Conservation (phyloP, 2,888 invertebrate genomes). For the Acanthosoma haemorrhoidale region DNA sequence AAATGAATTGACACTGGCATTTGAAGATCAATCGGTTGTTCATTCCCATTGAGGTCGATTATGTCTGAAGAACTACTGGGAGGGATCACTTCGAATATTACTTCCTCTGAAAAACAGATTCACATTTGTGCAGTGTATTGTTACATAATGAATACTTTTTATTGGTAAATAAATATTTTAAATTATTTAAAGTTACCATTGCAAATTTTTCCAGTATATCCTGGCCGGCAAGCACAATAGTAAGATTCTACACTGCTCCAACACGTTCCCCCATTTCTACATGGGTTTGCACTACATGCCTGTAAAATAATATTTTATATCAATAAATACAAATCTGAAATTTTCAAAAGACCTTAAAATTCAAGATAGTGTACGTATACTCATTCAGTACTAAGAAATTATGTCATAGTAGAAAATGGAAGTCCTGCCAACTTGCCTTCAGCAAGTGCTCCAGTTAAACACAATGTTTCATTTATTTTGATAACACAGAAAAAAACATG, state of each 20-base stretch:
- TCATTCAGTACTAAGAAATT: too few species aligned
- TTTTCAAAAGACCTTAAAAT: too few species aligned
- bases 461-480: too few species aligned
- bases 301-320: slow-evolving; percentile 44
- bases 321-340: too few species aligned
- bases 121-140: background rate
- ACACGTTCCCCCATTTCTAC: slow-evolving; percentile 70
- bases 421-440: too few species aligned
- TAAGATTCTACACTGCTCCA: slow-evolving; percentile 70
- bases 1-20: slow-evolving; percentile 53
- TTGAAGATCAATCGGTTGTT: slow-evolving; percentile 40
- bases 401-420: too few species aligned
- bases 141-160: slow-evolving; percentile 13
- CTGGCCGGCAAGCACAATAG: slow-evolving; percentile 73
- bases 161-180: slow-evolving; percentile 16
- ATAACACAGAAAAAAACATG: too few species aligned
- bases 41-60: slow-evolving; percentile 40
- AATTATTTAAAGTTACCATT: slow-evolving; percentile 59
- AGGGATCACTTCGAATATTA: slow-evolving; percentile 58
- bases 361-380: too few species aligned
- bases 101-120: slow-evolving; percentile 56
- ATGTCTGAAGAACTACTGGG: slow-evolving; percentile 35
- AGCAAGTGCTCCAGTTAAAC: too few species aligned
- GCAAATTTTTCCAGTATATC: slow-evolving; percentile 73
- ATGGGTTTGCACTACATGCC: slow-evolving; percentile 68